A percentile compares a stretch with the other conserved stretches of the same genome.
Conservation (phyloP, 2,113 vertebrate genomes). For the Cardinalis cardinalis region DNA sequence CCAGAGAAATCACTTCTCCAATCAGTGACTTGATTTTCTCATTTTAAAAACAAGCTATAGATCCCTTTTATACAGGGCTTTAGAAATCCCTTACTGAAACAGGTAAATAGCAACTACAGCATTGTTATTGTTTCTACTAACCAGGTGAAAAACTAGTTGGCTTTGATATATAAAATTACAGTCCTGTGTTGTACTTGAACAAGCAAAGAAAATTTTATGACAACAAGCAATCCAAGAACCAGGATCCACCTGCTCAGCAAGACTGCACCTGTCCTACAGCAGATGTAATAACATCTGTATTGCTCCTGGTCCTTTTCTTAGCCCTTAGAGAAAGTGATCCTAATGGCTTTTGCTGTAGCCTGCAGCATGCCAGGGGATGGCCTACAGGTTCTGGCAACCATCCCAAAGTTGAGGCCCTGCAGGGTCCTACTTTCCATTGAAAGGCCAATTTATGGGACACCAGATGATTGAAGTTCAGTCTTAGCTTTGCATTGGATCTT, state of each 20-base stretch:
- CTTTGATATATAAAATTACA: neutral
- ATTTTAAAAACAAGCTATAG: neutral
- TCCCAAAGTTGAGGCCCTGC: neutral
- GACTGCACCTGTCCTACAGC: neutral
- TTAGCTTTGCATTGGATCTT: neutral
- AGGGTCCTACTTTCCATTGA: neutral
- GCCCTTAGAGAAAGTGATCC: neutral
- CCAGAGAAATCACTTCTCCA: neutral
- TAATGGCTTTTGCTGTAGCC: neutral
- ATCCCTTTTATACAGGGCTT: neutral
- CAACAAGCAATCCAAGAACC: neutral
- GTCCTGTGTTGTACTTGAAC: neutral
- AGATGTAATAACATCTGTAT: constrained; percentile 35
- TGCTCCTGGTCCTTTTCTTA: neutral
- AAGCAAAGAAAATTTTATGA: neutral
- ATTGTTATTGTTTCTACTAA: neutral
- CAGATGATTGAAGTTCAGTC: neutral
- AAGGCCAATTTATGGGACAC: neutral
- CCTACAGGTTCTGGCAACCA: neutral
- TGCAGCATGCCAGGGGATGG: neutral
- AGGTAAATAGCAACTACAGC: neutral
- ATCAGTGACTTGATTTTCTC: neutral
- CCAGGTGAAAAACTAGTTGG: neutral
- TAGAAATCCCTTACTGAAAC: neutral
- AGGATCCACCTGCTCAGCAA: neutral